phyloP scores from a whole-genome alignment of 2,113 vertebrate species.

The Aldabrachelys gigantea region DNA sequence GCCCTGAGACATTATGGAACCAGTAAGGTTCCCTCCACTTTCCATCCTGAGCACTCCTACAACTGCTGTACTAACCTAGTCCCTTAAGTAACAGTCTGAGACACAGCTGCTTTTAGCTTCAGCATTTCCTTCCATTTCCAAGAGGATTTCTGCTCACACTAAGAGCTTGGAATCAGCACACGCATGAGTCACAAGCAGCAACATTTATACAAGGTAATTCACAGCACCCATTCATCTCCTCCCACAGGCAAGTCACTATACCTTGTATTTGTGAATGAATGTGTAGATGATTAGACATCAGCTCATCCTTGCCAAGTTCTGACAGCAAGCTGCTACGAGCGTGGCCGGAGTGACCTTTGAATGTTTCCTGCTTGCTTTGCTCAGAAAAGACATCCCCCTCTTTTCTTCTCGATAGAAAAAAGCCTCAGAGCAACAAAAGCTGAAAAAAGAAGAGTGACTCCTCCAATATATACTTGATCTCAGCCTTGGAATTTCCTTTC shows the following conservation, averaged over 20 bases:
- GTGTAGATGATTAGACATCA: not conserved
- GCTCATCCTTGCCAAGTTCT: not conserved
- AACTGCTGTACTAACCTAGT: not conserved
- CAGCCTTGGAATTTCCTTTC: not conserved
- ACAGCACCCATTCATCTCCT: not conserved
- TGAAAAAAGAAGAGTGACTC: not conserved
- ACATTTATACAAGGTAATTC: not conserved
- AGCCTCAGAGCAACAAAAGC: not conserved
- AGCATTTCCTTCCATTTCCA: not conserved
- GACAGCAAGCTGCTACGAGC: not conserved
- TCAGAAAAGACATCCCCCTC: not conserved
- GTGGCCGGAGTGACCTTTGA: not conserved
- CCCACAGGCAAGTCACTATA: not conserved
- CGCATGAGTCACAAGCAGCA: not conserved
- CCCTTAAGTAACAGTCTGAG: not conserved
- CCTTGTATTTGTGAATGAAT: not conserved
- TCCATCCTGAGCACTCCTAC: not conserved
- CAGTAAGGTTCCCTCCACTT: not conserved
- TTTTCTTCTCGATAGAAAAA: not conserved
- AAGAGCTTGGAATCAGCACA: not conserved
- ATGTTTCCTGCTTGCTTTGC: not conserved
- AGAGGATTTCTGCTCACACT: not conserved
- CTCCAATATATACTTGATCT: not conserved
- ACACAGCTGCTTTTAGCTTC: not conserved
- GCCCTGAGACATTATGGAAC: not conserved